Evolutionary conservation across 2,797 vertebrate genomes (phyloP), one percentile per base, ranked within the genome.

Genomic region (Microtus obscurus): DNA sequence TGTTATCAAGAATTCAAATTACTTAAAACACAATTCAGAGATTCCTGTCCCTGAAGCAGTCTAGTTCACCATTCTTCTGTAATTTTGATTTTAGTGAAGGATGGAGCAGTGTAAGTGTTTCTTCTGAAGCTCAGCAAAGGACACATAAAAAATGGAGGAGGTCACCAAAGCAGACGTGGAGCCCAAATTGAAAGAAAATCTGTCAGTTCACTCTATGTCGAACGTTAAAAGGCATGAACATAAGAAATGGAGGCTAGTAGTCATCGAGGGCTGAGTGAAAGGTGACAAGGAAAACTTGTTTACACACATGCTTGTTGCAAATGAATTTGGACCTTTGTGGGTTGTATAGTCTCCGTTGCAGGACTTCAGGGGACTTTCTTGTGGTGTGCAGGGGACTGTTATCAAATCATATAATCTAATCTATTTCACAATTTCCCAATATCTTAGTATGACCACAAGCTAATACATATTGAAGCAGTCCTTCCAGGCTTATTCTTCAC

Each of bases 391-490:
- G 34, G 21, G 21, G 23, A 37, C 63, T 3, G 6, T 31, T 48
- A 85, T 85, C 37, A 89, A 40, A 61, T 81, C 17, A 90, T 79
- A 53, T 59, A 90, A 27, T 80, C n/a, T 71, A 94, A 34, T 4
- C 27, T 78, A 45, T 82, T 73, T 34, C 19, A 45, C 48, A 89
- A 87, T 69, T 89, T 92, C 53, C 95, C 69, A 93, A 81, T 51
- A 27, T 21, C 43, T 93, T 48, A 83, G 23, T 43, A 48, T 56
- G 27, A 89, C 19, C 78, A 76, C 74, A 56, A 81, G 63, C 19
- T 37, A 76, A 76, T 65, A 51, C 17, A 63, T 56, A 69, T 17
- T n/a, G 67, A 73, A 63, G 37, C 69, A 69, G 45, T 61, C 21
- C 25, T 63, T 3, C 40, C 7, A 87, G 17, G 13, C 29, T 74